Evolutionary conservation across 2,113 vertebrate species (phyloP).

Genomic region (Probosciger aterrimus): DNA sequence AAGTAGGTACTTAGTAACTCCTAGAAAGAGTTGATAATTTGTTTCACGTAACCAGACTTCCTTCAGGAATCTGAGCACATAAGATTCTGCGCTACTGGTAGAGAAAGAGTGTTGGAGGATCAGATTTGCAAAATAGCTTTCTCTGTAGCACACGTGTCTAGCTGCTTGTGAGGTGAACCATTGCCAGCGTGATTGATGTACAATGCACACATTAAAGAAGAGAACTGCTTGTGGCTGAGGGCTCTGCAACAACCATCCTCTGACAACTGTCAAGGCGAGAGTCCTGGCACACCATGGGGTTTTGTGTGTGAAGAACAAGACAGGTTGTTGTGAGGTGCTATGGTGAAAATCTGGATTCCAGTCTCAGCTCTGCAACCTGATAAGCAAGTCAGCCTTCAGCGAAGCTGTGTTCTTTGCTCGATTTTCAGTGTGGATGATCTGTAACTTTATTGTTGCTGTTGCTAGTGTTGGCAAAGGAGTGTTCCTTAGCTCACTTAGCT

Average conservation of each 20-base stretch:
- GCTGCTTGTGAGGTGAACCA: background rate
- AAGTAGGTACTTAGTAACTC: background rate
- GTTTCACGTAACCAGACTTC: background rate
- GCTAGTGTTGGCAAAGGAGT: background rate
- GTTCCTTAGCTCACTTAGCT: background rate
- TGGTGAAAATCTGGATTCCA: background rate
- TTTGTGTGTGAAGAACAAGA: background rate
- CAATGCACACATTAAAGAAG: background rate
- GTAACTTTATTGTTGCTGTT: background rate
- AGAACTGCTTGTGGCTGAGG: background rate
- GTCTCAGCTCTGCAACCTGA: rapidly evolving
- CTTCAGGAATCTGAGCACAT: background rate
- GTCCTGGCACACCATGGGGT: background rate
- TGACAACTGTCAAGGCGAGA: background rate
- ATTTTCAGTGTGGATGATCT: background rate
- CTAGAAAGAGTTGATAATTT: background rate
- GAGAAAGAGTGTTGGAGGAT: background rate
- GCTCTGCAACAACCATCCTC: background rate
- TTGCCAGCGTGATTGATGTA: background rate
- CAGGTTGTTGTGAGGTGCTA: background rate
- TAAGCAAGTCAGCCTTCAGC: background rate
- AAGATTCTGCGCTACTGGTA: background rate
- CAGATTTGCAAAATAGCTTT: background rate
- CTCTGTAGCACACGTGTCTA: background rate
- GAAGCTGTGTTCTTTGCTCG: background rate